phyloP scores from a whole-genome alignment of 2,113 vertebrate species.

The Probosciger aterrimus region DNA sequence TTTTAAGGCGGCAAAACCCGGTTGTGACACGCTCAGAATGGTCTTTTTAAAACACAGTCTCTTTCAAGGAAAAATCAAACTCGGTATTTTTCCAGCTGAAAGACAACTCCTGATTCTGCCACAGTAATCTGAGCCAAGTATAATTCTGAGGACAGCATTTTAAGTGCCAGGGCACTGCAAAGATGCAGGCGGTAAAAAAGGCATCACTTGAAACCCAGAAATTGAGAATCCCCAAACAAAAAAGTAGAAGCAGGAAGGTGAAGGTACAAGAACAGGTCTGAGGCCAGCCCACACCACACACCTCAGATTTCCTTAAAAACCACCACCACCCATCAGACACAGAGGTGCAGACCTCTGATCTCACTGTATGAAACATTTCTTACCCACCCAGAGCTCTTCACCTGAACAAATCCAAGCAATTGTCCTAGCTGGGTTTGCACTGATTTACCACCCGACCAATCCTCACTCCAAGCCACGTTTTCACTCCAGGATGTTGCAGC shows the following conservation, averaged over 20 bases:
- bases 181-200: background rate
- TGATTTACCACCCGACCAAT: background rate
- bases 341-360: background rate
- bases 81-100: constrained; percentile 29
- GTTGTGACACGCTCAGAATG: background rate
- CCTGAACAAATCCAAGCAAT: background rate
- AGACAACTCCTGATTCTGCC: background rate
- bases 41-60: background rate
- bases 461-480: constrained; percentile 26
- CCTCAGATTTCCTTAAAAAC: background rate
- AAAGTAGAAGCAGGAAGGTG: background rate
- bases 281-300: background rate
- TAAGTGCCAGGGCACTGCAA: background rate
- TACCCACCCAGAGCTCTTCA: background rate
- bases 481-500: constrained; percentile 11
- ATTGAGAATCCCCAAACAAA: background rate
- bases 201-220: background rate
- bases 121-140: background rate
- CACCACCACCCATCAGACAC: background rate
- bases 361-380: background rate
- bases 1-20: background rate
- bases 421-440: background rate
- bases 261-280: background rate
- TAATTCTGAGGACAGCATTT: background rate
- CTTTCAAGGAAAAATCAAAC: constrained; percentile 52